Base-by-base conservation (phyloP, 2,888 invertebrate genomes). In the Fabriciana adippe region DNA sequence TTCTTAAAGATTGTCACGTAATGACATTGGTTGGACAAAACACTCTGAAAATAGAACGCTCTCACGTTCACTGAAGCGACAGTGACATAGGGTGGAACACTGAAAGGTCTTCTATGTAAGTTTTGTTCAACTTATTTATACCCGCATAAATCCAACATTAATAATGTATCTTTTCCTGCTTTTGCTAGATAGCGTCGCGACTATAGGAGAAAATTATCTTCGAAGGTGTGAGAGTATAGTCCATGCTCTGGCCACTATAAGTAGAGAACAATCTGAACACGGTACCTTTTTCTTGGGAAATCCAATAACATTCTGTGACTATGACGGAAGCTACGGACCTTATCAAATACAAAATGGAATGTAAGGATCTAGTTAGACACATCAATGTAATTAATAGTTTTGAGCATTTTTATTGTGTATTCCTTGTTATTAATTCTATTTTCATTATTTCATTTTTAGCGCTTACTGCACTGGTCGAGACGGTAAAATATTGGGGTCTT, bases 221-320 rank as follows among this genome's bases (percentile, higher is more conserved):
- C 89, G 95, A 74, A 92, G 93, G 81, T 96, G 96, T 81, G 96
- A 96, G 83, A 95, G 95, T 82, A 84, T 93, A 72, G 89, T 93
- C 47, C 90, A 93, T 71, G 94, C 94, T 5, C 88, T 92, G 76
- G 82, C 84, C 6, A 82, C 85, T 66, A 90, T 95, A 72, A 83
- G 87, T 64, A 84, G 88, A 59, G 93, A 94, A 79, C 92, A 95
- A 76, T 82, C 82, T 5, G 86, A 89, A 21, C 95, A 95, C 79
- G 95, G 95, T 18, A 94, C 94, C 3, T 84, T 76, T 18, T 90
- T 93, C 75, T 85, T 93, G 35, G 93, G 93, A 64, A 88, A 94
- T 69, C 90, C 93, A 21, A 81, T 83, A 54, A 84, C 93, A 6
- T 84, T 90, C 71, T 96, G 96, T 79, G 95, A 95, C 78, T 94